Base-by-base conservation (phyloP, 2,888 invertebrate genomes). In the Drosophila meridionalis region DNA sequence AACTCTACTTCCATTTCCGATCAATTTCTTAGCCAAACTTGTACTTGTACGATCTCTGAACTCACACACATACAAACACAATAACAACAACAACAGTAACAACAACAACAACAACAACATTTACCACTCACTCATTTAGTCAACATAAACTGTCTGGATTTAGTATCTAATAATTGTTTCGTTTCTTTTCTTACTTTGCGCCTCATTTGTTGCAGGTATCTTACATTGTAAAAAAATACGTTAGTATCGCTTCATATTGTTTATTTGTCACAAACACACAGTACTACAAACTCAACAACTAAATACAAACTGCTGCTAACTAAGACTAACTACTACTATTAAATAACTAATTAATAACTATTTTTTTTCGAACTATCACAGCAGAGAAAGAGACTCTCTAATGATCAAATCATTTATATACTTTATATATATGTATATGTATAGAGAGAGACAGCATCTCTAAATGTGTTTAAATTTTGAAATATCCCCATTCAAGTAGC, bases 161-260 rank as follows among this genome's bases (percentile, higher is more conserved):
- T 86, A 65, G 86, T 73, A 69, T 86, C 88, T 86, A 88, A 86
- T 86, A 86, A 88, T 66, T 83, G 75, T 86, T 88, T 86, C 71
- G 82, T 86, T 86, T 86, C 86, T 86, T 88, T 86, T 86, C 83
- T 80, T 88, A 90, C 87, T 90, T 87, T 88, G 87, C 87, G 89
- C 89, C 78, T 87, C 87, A 87, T 90, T 76, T 91, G 85, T 87
- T 86, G 77, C 91, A 91, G 91, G 91, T 91, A 84, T 91, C 87
- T 91, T 91, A 91, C 90, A 91, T 91, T 90, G 90, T 91, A 90
- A 91, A 91, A 89, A 91, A 90, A 91, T 91, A 91, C 90, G 90
- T 91, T 91, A 91, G 90, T 91, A 91, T 91, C 88, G 87, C 88
- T 84, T 87, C 84, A 89, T 87, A 75, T 71, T 87, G 67, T 83